phyloP scores from a whole-genome alignment of 2,888 invertebrate species.

The Ornithoptera alexandrae region DNA sequence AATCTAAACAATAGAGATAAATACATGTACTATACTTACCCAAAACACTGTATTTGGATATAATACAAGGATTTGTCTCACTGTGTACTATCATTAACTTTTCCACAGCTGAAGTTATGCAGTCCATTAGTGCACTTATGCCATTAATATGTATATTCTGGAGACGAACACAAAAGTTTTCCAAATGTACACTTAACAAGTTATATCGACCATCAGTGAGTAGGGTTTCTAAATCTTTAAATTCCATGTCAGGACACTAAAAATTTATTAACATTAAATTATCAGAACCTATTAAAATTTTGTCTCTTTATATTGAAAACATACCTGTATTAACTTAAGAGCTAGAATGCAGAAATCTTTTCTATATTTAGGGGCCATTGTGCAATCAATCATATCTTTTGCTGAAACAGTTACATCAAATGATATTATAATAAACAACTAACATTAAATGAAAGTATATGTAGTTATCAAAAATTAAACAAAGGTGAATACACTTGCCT shows the following conservation, averaged over 20 bases:
- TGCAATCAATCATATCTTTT: conserved; percentile 72
- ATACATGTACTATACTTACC: conserved; percentile 68
- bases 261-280: conserved; percentile 1
- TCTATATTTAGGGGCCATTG: conserved; percentile 80
- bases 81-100: conserved; percentile 79
- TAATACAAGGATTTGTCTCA: conserved; percentile 68
- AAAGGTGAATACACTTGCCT: conserved; percentile 45
- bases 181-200: conserved; percentile 78
- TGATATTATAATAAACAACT: background rate
- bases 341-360: conserved; percentile 90
- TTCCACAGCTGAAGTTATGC: conserved; percentile 80
- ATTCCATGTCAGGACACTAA: conserved; percentile 88
- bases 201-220: conserved; percentile 82
- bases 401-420: conserved; percentile 54
- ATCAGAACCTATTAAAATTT: background rate
- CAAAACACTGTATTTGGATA: conserved; percentile 84
- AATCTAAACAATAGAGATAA: conserved; percentile 37
- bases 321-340: conserved; percentile 88
- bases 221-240: conserved; percentile 82
- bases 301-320: background rate
- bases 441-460: background rate
- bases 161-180: conserved; percentile 81
- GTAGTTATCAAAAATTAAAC: background rate
- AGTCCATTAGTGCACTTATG: conserved; percentile 83
- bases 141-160: conserved; percentile 80